These are phyloP conservation scores for Ditula angustiorana DNA, from an alignment of 2,888 invertebrate genomes.

Conservation along the genomic window DNA sequence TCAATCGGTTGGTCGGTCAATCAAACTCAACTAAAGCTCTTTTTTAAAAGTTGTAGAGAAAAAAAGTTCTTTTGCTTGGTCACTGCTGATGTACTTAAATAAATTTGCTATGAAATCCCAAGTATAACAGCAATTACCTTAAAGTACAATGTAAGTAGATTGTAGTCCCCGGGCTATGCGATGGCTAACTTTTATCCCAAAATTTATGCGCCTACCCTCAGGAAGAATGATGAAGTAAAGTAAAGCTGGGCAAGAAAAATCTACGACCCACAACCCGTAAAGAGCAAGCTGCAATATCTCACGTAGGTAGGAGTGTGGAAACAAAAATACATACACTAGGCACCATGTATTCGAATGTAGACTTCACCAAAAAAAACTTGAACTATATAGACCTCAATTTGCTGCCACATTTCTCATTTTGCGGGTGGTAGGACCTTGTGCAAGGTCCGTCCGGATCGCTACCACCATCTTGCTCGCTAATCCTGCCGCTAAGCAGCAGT, in stretches of 20 bases:
- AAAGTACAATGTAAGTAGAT: slow-evolving; percentile 13
- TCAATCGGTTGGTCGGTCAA: too few relatives aligned
- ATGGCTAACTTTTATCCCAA: slow-evolving; percentile 20
- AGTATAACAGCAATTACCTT: slow-evolving; percentile 7
- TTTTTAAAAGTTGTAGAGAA: background rate
- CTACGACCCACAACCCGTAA: background rate
- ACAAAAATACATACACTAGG: background rate
- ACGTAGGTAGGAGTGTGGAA: background rate
- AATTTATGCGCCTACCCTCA: slow-evolving; percentile 13
- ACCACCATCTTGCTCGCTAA: too few relatives aligned
- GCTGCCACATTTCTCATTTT: too few relatives aligned
- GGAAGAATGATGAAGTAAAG: slow-evolving; percentile 19
- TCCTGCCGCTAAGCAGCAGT: too few relatives aligned
- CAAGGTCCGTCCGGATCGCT: too few relatives aligned
- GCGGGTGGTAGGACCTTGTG: too few relatives aligned
- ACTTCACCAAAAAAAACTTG: too few relatives aligned
- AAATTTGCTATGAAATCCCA: background rate
- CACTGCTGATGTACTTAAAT: background rate
- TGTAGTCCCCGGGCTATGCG: background rate
- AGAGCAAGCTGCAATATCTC: background rate
- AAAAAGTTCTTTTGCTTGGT: background rate
- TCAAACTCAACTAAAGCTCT: background rate
- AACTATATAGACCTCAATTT: too few relatives aligned
- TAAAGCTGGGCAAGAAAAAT: slow-evolving; percentile 11
- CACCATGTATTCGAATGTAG: too few relatives aligned